Base-by-base conservation (phyloP, 2,888 invertebrate genomes). In the Pasiphila rectangulata region DNA sequence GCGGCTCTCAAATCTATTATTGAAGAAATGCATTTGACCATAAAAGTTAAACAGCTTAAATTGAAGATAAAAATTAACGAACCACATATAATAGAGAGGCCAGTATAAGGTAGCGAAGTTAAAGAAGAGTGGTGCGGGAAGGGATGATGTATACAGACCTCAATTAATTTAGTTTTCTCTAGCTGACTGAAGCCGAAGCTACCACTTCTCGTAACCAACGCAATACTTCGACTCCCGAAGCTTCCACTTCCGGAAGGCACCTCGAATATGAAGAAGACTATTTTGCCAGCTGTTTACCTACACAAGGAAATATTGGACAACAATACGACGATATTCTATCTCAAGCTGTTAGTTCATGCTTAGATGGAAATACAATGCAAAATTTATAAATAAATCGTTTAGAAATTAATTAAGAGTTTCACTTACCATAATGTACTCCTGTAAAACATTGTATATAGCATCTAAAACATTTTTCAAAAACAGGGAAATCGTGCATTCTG, bases 181-280 rank as follows among this genome's bases (percentile, higher is more conserved):
- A n/a, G n/a, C n/a, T n/a, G n/a, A n/a, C n/a, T n/a, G 57, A 58
- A 59, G 53, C 59, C 57, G 46, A 51, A 54, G 54, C 46, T 59
- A 54, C 58, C 42, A 60, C 60, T 60, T 60, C 52, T 41, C 52
- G 24, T 39, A 45, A 45, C 57, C 62, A 60, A 13, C 55, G 59
- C 43, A 48, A 60, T 49, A 60, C 56, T 56, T 56, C 57, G 52
- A 57, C 59, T 55, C 52, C 50, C 54, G 47, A 46, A 56, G 48
- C 51, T 56, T 59, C 59, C 55, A 61, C 59, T 65, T 63, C 61
- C 54, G 16, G 61, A 62, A 63, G 57, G 51, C 61, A 65, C 61
- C 53, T 66, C 66, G 60, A 67, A 7, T 67, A 64, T 61, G 63
- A 64, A 68, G 64, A 62, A 65, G 64, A 68, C 61, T 65, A 66